phyloP scores from a whole-genome alignment of 2,888 invertebrate species.

The Amphipoea oculea region DNA sequence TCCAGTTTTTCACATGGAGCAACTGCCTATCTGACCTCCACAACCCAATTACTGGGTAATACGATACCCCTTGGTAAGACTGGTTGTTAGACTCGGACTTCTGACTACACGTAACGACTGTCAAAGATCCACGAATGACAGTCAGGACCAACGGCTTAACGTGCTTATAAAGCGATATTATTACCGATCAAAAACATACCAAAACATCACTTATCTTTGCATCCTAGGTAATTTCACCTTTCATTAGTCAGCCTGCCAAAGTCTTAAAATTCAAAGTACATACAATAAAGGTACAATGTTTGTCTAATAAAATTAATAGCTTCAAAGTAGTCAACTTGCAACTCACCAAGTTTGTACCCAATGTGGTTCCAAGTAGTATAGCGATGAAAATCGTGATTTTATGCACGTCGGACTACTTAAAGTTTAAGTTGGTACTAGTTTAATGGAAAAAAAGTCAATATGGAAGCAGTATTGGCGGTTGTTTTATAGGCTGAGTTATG shows the following conservation, averaged over 20 bases:
- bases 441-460: slow-evolving; percentile 22
- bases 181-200: neutral
- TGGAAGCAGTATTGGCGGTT: neutral
- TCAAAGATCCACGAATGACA: too few relatives aligned
- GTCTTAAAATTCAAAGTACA: neutral
- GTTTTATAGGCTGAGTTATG: neutral
- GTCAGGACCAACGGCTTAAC: too few relatives aligned
- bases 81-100: too few relatives aligned
- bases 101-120: too few relatives aligned
- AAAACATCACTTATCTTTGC: neutral
- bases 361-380: neutral
- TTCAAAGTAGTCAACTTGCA: slow-evolving; percentile 16
- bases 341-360: slow-evolving; percentile 7
- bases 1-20: too few relatives aligned
- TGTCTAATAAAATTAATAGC: neutral
- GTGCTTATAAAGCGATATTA: neutral
- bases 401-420: neutral
- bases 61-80: too few relatives aligned
- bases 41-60: too few relatives aligned
- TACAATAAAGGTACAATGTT: slow-evolving; percentile 12
- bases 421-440: slow-evolving; percentile 18
- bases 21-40: too few relatives aligned
- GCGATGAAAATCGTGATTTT: slow-evolving; percentile 20
- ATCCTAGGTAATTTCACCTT: neutral
- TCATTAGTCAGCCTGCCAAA: too few relatives aligned